Percentiles rank a stretch among this genome's conserved stretches.
These are phyloP conservation scores for Stylophora pistillata DNA, from an alignment of 64 coral and sea anemone species.

Conservation along the genomic window DNA sequence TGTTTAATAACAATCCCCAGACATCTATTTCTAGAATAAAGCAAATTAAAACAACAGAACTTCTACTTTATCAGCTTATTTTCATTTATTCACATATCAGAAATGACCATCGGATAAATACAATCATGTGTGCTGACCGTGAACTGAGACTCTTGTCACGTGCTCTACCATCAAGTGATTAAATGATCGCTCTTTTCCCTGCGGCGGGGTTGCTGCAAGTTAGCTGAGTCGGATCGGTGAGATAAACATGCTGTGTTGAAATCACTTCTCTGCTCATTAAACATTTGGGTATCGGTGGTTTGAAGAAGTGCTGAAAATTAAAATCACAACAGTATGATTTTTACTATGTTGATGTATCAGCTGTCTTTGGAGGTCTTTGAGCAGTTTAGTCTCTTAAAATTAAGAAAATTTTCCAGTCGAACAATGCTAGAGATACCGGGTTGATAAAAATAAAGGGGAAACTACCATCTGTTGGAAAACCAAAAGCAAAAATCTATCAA, in stretches of 20 bases:
- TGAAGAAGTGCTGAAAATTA: slow-evolving; percentile 50
- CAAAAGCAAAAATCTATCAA: too few relatives aligned
- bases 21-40: background rate
- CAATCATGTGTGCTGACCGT: background rate
- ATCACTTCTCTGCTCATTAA: background rate
- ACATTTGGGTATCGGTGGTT: slow-evolving; percentile 40
- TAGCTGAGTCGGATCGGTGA: slow-evolving; percentile 35
- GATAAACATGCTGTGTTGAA: slow-evolving; percentile 54
- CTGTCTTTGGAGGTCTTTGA: too few relatives aligned
- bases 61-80: background rate
- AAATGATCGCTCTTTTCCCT: too few relatives aligned
- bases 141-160: background rate
- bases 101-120: background rate
- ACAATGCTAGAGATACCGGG: too few relatives aligned
- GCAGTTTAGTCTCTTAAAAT: too few relatives aligned
- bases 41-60: background rate
- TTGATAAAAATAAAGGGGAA: too few relatives aligned
- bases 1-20: too few relatives aligned
- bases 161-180: background rate
- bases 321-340: background rate
- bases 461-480: too few relatives aligned
- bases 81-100: background rate
- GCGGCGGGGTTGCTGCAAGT: background rate
- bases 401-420: too few relatives aligned
- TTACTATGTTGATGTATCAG: too few relatives aligned